phyloP scores from a whole-genome alignment of 2,888 invertebrate genomes.

The Dryococelus australis region DNA sequence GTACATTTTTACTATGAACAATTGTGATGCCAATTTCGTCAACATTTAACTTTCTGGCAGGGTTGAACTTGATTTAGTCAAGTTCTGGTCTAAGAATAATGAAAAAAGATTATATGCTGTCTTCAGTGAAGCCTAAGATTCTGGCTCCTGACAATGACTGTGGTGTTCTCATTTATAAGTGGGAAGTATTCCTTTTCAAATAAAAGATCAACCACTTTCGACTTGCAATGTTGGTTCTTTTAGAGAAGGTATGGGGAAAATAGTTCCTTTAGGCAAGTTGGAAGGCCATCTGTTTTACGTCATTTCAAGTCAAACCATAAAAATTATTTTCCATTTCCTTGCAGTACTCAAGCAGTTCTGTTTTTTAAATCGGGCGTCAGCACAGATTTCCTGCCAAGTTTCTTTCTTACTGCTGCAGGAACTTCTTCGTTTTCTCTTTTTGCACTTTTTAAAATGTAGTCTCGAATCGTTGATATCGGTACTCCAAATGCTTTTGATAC shows the following conservation, averaged over 20 bases:
- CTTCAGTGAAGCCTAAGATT: background rate
- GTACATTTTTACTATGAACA: slow-evolving; percentile 43
- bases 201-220: slow-evolving; percentile 13
- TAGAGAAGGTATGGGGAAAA: slow-evolving; percentile 24
- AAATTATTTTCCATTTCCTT: no score
- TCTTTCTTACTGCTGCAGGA: background rate
- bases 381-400: no score
- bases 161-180: background rate
- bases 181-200: slow-evolving; percentile 5
- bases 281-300: no score
- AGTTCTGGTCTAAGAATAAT: background rate
- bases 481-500: slow-evolving; percentile 12
- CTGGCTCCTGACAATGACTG: background rate
- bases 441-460: slow-evolving; percentile 13
- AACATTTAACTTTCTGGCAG: slow-evolving; percentile 49
- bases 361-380: no score
- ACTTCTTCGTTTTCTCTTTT: background rate
- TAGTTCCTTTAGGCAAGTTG: slow-evolving; percentile 19
- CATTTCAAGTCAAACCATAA: no score
- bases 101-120: background rate
- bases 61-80: background rate
- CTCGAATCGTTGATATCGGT: no score
- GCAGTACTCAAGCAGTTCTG: no score
- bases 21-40: slow-evolving; percentile 55
- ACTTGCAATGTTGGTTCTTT: slow-evolving; percentile 22